Evolutionary conservation across 2,113 vertebrate species (phyloP), one percentile per base, ranked within the genome.

Genomic region (Caranx ignobilis): DNA sequence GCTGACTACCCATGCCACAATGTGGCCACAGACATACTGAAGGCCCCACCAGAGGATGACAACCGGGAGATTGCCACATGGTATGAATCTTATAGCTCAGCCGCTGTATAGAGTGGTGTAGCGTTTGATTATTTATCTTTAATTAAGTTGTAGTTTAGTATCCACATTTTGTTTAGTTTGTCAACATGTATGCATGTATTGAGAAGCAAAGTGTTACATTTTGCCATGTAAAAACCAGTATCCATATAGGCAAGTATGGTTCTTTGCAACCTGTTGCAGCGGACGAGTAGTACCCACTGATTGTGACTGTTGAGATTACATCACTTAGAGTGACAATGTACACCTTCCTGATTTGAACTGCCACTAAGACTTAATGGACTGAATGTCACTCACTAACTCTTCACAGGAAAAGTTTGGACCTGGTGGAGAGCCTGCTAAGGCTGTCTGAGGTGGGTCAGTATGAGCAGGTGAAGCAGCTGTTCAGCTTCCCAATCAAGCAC

Each of bases 1-100:
- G 98, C 97, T 32, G 97, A 99, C 90, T 99, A 95, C 89, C 96
- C 97, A 18, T 99, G 98, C 91, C 98, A 99, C 90, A 95, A 96
- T 50, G 98, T 99, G 87, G 96, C 96, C 87, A 98, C 97, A 54
- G 98, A 99, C 92, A 99, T 99, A 87, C 95, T 99, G 57, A 99
- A 99, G 95, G 98, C 98, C 70, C 98, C 98, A 81, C 98, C 98
- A n/a, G 98, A 99, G 91, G 98, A 99, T 90, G 98, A 99, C 92
- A 99, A 99, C 94, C 94, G 97, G 88, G 98, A 99, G 94, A 99
- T 99, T 87, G 97, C 97, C 19, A 99, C 98, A 67, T 99, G 98
- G 98, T 99, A 96, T 88, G 87, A n/a, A 80, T 13, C 11, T 35
- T 65, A 1, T 19, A n/a, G 11, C 13, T 26, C 26, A 26, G 26